Evolutionary conservation across 2,888 invertebrate species (phyloP), one percentile per base, ranked within the genome.

Genomic region (Sarcophaga rosellei): DNA sequence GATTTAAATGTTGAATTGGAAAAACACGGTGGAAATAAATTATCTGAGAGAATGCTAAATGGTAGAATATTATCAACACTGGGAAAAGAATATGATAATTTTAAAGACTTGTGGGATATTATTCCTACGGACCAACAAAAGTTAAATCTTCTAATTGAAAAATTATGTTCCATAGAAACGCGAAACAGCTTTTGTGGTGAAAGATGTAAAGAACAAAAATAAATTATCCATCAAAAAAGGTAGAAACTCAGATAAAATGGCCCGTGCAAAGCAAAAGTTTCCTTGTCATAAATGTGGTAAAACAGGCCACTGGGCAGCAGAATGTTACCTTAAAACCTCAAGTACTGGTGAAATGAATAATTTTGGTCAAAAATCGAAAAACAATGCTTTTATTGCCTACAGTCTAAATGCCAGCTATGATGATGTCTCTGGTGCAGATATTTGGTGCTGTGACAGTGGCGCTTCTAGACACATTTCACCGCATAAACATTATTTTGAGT

Each of bases 11-110:
- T 8, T n/a, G 74, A 61, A 74, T 62, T 59, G 45, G 45, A 17
- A 35, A 66, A 66, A 2, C 57, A 53, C 53, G 25, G n/a, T 17
- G 25, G 68, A 65, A 76, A 76, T 66, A 76, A 76, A 53, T 47
- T 76, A 25, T 76, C 76, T 11, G 61, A 73, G 44, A 73, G 59
- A 73, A 73, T 73, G 61, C 73, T 73, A 44, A 73, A 73, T 73
- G 76, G 75, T 25, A 44, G 75, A 75, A 75, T 75, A 75, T 45
- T 63, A 6, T 75, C 62, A 75, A 75, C 47, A 76, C 66, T 76
- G 1, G 65, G 66, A 66, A 76, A 25, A 76, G 65, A 76, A 20
- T 65, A 47, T 76, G 65, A 76, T 66, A 59, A 76, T 53, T 76
- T 75, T 21, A 73, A 73, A 68, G 66, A 70, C 23, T 53, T 57